phyloP scores from a whole-genome alignment of 2,888 invertebrate species.

The Panopea generosa region DNA sequence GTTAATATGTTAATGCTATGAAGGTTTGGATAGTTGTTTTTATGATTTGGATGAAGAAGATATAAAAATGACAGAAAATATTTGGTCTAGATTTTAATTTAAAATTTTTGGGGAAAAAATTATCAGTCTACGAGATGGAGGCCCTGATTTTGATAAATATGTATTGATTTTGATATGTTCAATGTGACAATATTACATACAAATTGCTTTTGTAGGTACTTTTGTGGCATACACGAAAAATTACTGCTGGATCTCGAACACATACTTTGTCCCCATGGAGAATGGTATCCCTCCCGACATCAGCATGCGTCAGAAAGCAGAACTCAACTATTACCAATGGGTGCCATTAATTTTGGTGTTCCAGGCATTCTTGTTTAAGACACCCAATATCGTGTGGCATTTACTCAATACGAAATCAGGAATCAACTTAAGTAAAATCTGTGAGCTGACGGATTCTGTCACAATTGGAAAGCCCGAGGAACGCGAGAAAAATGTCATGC shows the following conservation, averaged over 20 bases:
- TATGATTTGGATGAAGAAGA: too few species aligned
- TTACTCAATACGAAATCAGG: slow-evolving; percentile 69
- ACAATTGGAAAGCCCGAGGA: slow-evolving; percentile 68
- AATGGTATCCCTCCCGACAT: slow-evolving; percentile 64
- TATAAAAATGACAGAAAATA: too few species aligned
- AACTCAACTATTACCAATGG: slow-evolving; percentile 84
- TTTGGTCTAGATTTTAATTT: too few species aligned
- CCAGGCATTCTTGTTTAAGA: slow-evolving; percentile 71
- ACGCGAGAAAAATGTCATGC: slow-evolving; percentile 57
- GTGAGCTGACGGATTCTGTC: slow-evolving; percentile 58
- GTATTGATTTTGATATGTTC: too few species aligned
- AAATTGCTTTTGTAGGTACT: slow-evolving; percentile 85
- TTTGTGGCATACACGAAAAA: slow-evolving; percentile 86
- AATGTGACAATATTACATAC: too few species aligned
- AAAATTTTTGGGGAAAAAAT: too few species aligned
- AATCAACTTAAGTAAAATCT: slow-evolving; percentile 65
- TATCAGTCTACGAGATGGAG: too few species aligned
- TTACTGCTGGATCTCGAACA: slow-evolving; percentile 87
- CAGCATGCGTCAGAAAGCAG: slow-evolving; percentile 63
- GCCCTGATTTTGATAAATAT: too few species aligned
- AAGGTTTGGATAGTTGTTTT: too few species aligned
- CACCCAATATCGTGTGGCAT: slow-evolving; percentile 71
- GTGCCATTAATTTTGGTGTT: slow-evolving; percentile 83
- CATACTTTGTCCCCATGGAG: slow-evolving; percentile 84
- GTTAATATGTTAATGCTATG: too few species aligned